These are phyloP conservation scores for Troides helena DNA, from an alignment of 2,888 invertebrate species.

Conservation along the genomic window DNA sequence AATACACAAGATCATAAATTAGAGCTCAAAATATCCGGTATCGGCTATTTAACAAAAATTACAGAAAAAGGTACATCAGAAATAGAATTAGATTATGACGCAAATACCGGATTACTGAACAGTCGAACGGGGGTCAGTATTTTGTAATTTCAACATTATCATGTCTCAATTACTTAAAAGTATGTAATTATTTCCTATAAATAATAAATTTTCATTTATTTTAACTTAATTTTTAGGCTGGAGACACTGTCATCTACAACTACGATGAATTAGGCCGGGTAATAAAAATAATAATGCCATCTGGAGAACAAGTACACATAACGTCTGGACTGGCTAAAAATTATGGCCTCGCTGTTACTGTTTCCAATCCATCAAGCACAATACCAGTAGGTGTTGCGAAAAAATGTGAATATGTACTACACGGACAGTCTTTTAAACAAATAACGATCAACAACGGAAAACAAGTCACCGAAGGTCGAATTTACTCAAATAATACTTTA, in stretches of 20 bases:
- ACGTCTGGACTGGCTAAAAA: slow-evolving; percentile 88
- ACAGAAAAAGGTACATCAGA: slow-evolving; percentile 93
- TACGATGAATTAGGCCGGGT: slow-evolving; percentile 95
- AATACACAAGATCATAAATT: slow-evolving; percentile 96
- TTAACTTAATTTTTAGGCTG: slow-evolving; percentile 78
- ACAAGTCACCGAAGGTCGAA: slow-evolving; percentile 86
- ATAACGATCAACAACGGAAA: slow-evolving; percentile 85
- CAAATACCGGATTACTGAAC: slow-evolving; percentile 91
- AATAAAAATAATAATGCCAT: slow-evolving; percentile 91
- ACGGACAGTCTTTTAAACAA: slow-evolving; percentile 84
- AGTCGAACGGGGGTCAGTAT: slow-evolving; percentile 88
- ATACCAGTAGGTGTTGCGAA: slow-evolving; percentile 78
- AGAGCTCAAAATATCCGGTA: slow-evolving; percentile 94
- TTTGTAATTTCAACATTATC: slow-evolving; percentile 16
- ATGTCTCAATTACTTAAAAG: background rate
- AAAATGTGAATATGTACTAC: slow-evolving; percentile 81
- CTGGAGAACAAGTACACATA: slow-evolving; percentile 92
- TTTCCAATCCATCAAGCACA: slow-evolving; percentile 79
- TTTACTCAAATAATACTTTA: slow-evolving; percentile 89
- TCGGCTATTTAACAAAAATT: slow-evolving; percentile 93
- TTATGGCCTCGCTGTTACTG: slow-evolving; percentile 87
- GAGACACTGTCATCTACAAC: slow-evolving; percentile 93
- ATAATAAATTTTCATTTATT: background rate
- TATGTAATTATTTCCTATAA: background rate
- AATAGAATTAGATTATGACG: slow-evolving; percentile 94